Evolutionary conservation across 2,113 vertebrate genomes (phyloP).

Genomic region (Bagarius yarrelli): DNA sequence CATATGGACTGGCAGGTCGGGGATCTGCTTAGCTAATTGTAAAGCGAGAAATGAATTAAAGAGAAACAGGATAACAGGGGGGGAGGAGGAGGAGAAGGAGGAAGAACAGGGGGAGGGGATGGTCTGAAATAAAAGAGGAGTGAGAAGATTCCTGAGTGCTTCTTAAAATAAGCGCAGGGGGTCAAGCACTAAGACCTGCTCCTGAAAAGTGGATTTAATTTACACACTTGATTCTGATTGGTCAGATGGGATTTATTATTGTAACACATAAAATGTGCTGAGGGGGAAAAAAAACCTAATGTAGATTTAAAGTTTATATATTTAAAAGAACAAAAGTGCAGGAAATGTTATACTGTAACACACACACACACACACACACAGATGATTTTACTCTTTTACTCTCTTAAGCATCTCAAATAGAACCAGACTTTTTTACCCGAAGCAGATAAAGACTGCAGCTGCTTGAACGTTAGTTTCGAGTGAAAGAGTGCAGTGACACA

Average conservation of each 20-base stretch:
- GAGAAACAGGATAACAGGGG: background rate
- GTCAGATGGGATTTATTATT: background rate
- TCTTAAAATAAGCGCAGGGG: background rate
- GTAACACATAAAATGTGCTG: background rate
- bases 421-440: background rate
- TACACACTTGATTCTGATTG: background rate
- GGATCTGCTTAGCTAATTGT: slow-evolving; percentile 24
- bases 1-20: slow-evolving; percentile 29
- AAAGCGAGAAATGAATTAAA: slow-evolving; percentile 13
- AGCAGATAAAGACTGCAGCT: background rate
- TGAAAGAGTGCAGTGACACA: background rate
- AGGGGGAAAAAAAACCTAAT: background rate
- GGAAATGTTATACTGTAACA: background rate
- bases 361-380: background rate
- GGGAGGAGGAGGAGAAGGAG: background rate
- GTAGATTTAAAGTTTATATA: background rate
- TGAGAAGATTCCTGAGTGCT: background rate
- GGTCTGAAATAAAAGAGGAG: background rate
- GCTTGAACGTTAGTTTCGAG: background rate
- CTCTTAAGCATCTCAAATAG: no score
- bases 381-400: no score
- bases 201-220: background rate
- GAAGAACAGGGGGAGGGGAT: background rate
- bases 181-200: background rate
- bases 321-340: no score